A percentile compares a stretch with the other conserved stretches of the same genome.
These are phyloP conservation scores for Pampus argenteus DNA, from an alignment of 2,797 vertebrate genomes.

Conservation along the genomic window DNA sequence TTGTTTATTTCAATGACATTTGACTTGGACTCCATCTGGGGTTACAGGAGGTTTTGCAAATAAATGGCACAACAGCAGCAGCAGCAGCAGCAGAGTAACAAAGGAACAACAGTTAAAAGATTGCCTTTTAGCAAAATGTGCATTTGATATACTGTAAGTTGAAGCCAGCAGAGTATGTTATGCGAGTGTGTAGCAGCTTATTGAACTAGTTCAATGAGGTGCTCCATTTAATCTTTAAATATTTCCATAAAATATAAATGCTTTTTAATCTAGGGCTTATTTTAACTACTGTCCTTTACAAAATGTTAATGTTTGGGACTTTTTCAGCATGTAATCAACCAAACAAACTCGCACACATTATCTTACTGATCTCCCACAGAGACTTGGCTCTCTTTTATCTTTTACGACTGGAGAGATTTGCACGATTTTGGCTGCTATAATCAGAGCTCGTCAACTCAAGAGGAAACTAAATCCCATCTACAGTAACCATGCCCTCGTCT, in stretches of 20 bases:
- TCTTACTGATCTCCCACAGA: constrained; percentile 37
- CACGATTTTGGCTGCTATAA: constrained; percentile 49
- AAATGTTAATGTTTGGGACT: constrained; percentile 7
- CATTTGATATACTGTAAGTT: neutral
- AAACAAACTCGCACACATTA: constrained; percentile 28
- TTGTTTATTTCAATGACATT: neutral
- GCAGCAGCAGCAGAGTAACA: neutral
- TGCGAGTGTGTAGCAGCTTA: neutral
- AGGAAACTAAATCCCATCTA: constrained; percentile 64
- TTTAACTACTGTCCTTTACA: neutral
- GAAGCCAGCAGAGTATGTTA: neutral
- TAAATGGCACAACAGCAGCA: too few species aligned
- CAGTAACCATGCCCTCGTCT: constrained; percentile 21
- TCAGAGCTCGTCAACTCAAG: constrained; percentile 52
- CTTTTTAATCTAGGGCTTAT: neutral
- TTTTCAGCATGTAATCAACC: constrained; percentile 27
- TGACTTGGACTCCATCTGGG: neutral
- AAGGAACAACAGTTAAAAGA: neutral
- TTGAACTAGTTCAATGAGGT: neutral
- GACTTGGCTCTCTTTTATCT: constrained; percentile 56
- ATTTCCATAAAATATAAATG: neutral
- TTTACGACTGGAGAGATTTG: constrained; percentile 44
- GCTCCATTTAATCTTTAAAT: neutral
- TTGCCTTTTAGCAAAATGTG: neutral
- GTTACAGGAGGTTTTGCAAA: neutral